Percentiles rank a stretch among this genome's conserved stretches.
Evolutionary conservation across 92 coral and sea anemone species (phyloP).

Genomic region (Montipora capitata): DNA sequence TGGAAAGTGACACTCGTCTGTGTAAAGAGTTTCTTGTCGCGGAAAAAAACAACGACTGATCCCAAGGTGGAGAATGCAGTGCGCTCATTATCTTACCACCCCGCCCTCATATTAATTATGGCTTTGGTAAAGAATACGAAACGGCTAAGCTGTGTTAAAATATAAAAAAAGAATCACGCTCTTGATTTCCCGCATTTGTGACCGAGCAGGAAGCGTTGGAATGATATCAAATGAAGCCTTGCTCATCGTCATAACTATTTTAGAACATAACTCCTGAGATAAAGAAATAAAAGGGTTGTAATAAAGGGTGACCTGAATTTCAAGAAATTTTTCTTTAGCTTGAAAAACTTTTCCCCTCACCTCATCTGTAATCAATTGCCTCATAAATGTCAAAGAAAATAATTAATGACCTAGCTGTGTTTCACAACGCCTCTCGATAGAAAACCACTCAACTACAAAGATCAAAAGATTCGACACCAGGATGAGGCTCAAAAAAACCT

Average conservation of each 20-base stretch:
- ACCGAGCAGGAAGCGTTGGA: conserved; percentile 39
- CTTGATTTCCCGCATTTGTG: conserved; percentile 11
- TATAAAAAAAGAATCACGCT: background rate
- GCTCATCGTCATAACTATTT: background rate
- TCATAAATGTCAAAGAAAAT: conserved; percentile 28
- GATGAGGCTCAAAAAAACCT: background rate
- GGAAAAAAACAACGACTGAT: too few species aligned
- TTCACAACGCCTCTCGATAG: background rate
- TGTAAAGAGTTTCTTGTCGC: too few species aligned
- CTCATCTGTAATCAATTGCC: conserved; percentile 25
- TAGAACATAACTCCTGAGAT: background rate
- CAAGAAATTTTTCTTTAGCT: background rate
- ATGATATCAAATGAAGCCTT: background rate
- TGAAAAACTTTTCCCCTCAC: background rate
- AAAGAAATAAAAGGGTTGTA: background rate
- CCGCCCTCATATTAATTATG: too few species aligned
- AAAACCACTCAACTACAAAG: background rate
- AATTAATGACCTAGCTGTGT: conserved; percentile 37
- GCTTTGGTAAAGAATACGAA: too few species aligned
- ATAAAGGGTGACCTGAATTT: too few species aligned
- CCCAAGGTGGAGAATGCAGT: too few species aligned
- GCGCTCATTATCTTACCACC: too few species aligned
- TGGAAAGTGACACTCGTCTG: too few species aligned
- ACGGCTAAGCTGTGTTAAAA: background rate
- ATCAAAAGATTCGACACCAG: background rate